Percentiles rank a stretch among this genome's conserved stretches.
These are phyloP conservation scores for Aspidiotus destructor DNA, from an alignment of 2,888 invertebrate species.

Conservation along the genomic window DNA sequence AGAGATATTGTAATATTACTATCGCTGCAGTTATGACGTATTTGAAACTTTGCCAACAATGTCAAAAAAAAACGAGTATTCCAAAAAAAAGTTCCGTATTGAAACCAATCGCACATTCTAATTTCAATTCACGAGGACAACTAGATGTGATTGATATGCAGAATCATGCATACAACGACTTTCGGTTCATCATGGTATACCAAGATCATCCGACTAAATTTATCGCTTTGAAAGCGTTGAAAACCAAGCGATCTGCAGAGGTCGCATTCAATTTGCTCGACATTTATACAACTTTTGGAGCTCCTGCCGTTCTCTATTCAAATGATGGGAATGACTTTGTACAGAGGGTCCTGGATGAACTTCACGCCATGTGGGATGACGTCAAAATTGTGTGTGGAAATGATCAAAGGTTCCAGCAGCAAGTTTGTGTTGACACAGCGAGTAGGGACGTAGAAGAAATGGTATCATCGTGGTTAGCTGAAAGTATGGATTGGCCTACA, in stretches of 20 bases:
- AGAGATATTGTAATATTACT: background rate
- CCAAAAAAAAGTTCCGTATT: background rate
- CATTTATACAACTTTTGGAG: slow-evolving; percentile 35
- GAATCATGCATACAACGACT: slow-evolving; percentile 37
- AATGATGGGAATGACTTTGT: slow-evolving; percentile 38
- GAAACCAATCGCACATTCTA: background rate
- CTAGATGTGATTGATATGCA: slow-evolving; percentile 40
- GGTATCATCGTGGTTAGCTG: slow-evolving; percentile 40
- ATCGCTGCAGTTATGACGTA: background rate
- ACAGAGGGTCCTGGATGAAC: slow-evolving; percentile 37
- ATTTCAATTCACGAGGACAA: slow-evolving; percentile 37
- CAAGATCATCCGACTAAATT: slow-evolving; percentile 40
- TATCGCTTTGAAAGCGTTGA: slow-evolving; percentile 39
- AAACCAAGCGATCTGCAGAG: slow-evolving; percentile 38
- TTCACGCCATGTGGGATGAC: slow-evolving; percentile 39
- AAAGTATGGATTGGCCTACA: slow-evolving; percentile 6
- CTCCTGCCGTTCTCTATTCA: slow-evolving; percentile 34
- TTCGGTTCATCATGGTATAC: no score
- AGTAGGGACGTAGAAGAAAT: slow-evolving; percentile 42
- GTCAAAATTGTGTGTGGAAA: slow-evolving; percentile 42
- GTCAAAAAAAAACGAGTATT: background rate
- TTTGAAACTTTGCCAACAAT: background rate
- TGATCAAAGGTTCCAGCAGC: slow-evolving; percentile 39
- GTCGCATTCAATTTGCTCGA: slow-evolving; percentile 38
- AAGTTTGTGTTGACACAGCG: slow-evolving; percentile 40